Evolutionary conservation across 2,888 invertebrate genomes (phyloP).

Genomic region (Achlya flavicornis): DNA sequence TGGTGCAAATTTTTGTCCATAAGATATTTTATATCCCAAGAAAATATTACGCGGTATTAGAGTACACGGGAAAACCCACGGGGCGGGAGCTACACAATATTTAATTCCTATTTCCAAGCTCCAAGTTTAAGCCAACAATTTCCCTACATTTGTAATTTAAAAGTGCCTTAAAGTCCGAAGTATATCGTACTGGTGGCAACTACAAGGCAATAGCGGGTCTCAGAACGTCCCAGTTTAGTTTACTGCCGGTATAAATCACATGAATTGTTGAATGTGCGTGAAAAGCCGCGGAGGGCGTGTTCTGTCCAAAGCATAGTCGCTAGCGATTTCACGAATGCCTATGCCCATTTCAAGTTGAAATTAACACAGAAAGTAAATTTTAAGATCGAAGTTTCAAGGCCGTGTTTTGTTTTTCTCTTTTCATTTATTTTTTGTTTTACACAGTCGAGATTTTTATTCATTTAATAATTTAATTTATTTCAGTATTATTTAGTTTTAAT

Average conservation of each 20-base stretch:
- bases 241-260: conserved; percentile 76
- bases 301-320: conserved; percentile 30
- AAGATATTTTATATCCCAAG: no score
- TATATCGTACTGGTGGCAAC: conserved; percentile 28
- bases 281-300: conserved; percentile 55
- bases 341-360: no score
- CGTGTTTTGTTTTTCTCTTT: no score
- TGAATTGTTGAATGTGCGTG: conserved; percentile 81
- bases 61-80: no score
- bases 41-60: no score
- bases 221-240: conserved; percentile 56
- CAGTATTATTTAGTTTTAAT: no score
- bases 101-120: not conserved
- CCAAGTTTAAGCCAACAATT: not conserved
- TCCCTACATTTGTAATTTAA: conserved; percentile 5
- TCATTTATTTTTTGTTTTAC: no score
- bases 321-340: conserved; percentile 17
- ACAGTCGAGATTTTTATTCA: no score
- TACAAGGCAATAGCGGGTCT: conserved; percentile 27
- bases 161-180: conserved; percentile 21
- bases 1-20: no score
- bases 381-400: no score
- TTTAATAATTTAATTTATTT: no score
- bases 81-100: no score
- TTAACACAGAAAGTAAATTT: not conserved